phyloP scores from a whole-genome alignment of 2,797 vertebrate genomes.

The Dicrostonyx torquatus region DNA sequence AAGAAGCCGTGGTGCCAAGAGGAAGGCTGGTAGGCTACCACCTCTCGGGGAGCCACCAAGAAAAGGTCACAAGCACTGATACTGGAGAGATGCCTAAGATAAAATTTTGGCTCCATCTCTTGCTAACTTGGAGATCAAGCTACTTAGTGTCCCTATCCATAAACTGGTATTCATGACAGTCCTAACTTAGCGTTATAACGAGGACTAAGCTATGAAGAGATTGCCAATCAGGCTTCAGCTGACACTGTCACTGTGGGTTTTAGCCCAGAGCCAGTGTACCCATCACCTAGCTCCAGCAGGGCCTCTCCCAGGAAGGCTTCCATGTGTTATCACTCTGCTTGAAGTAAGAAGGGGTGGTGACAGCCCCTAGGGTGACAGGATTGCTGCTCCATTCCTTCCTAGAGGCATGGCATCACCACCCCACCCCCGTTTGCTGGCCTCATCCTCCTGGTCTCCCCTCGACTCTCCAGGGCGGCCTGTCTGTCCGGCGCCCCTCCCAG shows the following conservation, averaged over 20 bases:
- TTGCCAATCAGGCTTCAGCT: slow-evolving; percentile 4
- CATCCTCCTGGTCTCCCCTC: slow-evolving; percentile 41
- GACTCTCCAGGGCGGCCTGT: slow-evolving; percentile 55
- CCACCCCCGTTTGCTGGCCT: background rate
- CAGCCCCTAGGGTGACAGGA: background rate
- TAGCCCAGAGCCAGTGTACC: background rate
- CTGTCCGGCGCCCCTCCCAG: slow-evolving; percentile 73
- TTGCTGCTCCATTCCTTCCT: slow-evolving; percentile 55
- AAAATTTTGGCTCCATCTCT: background rate
- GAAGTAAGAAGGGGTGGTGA: background rate
- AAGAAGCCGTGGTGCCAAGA: background rate
- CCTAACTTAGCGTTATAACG: background rate
- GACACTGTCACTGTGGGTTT: background rate
- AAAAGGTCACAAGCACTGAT: background rate
- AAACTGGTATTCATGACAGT: background rate
- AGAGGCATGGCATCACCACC: slow-evolving; percentile 12
- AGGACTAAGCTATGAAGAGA: background rate
- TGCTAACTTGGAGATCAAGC: background rate
- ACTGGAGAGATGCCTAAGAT: background rate
- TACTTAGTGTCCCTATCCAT: background rate
- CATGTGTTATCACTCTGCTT: background rate
- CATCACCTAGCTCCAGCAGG: background rate
- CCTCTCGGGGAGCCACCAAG: background rate
- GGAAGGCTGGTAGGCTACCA: background rate
- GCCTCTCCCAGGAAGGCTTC: background rate